Evolutionary conservation across 2,888 invertebrate genomes (phyloP), one percentile per base, ranked within the genome.

Genomic region (Brachyopa scutellaris): DNA sequence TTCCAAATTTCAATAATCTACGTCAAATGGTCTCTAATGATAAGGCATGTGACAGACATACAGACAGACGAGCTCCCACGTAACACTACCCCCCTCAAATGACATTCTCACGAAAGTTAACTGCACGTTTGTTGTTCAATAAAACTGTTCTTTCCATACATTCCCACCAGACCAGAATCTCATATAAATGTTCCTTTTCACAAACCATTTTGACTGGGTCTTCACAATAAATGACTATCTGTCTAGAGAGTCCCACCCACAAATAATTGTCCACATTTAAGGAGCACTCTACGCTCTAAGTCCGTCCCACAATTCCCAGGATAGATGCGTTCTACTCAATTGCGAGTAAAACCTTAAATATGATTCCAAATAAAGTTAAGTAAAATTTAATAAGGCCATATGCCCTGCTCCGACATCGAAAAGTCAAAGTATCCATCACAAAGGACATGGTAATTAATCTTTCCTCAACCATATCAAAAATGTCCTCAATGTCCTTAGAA

Each of bases 391-490:
- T 62, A 74, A 31, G 55, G 55, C 57, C 57, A 72, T 64, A 21
- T 26, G 26, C 33, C 57, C 79, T 23, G 49, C 17, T 29, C 33
- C 38, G 57, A 67, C 61, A 74, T 55, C 62, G 29, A 62, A 33
- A 80, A 80, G 74, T 74, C 79, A 69, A 57, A 74, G 49, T 74
- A 80, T 80, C 74, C 74, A 80, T 80, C 79, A 80, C 67, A 69
- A 17, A 62, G 57, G 69, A 62, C 49, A 69, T 74, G 74, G 74
- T 80, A 80, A 80, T 80, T 80, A 74, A 80, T 80, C 79, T 80
- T 74, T 62, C 69, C 74, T 47, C 57, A 62, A 79, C 33, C 74
- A 47, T 80, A 80, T 80, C 74, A 80, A 74, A 80, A 80, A 80
- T 74, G 79, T 80, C 67, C 74, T 74, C 74, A 38, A 69, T 57